Percentiles rank a stretch among this genome's conserved stretches.
These are phyloP conservation scores for Drosophila longiperda DNA, from an alignment of 2,888 invertebrate genomes.

Conservation along the genomic window DNA sequence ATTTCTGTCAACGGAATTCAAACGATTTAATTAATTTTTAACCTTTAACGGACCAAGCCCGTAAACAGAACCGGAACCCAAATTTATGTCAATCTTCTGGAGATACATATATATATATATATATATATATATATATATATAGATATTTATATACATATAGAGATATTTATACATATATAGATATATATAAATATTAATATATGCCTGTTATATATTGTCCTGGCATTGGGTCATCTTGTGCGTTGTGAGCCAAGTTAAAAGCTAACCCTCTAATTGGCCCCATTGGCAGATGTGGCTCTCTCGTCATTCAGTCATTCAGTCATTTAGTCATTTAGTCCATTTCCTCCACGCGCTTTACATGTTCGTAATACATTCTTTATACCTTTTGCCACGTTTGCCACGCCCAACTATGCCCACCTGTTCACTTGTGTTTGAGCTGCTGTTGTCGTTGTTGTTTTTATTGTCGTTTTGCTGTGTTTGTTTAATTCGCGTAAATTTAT, in stretches of 20 bases:
- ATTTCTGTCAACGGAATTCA: too few relatives aligned
- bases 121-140: background rate
- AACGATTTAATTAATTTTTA: too few relatives aligned
- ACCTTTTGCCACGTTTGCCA: background rate
- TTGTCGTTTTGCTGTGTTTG: slow-evolving; percentile 55
- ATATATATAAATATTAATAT: background rate
- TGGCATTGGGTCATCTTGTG: slow-evolving; percentile 13
- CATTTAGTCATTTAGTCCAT: slow-evolving; percentile 25
- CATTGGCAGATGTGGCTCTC: slow-evolving; percentile 3
- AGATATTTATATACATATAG: too few relatives aligned
- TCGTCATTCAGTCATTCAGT: background rate
- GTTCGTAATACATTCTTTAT: background rate
- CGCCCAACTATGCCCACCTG: slow-evolving; percentile 19
- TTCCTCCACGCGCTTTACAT: slow-evolving; percentile 47
- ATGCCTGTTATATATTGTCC: background rate
- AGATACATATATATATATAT: background rate
- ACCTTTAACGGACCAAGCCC: background rate
- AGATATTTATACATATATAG: too few relatives aligned
- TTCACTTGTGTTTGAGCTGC: slow-evolving; percentile 17
- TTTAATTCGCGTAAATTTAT: slow-evolving; percentile 79
- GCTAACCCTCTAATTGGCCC: slow-evolving; percentile 28
- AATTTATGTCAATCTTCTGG: background rate
- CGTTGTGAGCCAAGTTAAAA: slow-evolving; percentile 4
- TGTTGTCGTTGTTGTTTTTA: slow-evolving; percentile 4
- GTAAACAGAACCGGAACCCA: background rate